Evolutionary conservation across 53 echinoderm and acorn worm genomes (phyloP).

Genomic region (Mesocentrotus franciscanus): DNA sequence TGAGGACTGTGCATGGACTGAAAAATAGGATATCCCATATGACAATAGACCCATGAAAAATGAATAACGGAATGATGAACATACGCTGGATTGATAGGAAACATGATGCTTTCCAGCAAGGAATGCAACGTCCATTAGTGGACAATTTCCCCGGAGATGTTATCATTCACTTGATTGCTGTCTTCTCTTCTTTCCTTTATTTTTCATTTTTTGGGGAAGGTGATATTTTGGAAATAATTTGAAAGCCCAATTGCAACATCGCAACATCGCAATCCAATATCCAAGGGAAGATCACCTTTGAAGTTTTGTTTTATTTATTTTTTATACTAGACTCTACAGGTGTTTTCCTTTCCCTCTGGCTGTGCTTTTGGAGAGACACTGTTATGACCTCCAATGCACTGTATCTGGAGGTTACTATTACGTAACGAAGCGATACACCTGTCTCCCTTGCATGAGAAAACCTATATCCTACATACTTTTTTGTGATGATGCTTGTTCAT

Average conservation of each 20-base stretch:
- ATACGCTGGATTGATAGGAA: background rate
- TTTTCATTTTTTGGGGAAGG: background rate
- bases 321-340: background rate
- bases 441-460: background rate
- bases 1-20: background rate
- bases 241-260: too few species aligned
- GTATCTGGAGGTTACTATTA: background rate
- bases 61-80: background rate
- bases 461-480: background rate
- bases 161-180: background rate
- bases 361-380: background rate
- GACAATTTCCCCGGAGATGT: background rate
- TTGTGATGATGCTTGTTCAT: too few species aligned
- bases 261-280: too few species aligned
- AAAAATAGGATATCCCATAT: background rate
- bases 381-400: background rate
- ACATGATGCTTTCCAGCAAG: background rate
- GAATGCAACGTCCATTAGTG: slow-evolving; percentile 7
- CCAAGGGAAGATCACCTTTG: too few species aligned
- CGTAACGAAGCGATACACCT: background rate
- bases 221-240: background rate
- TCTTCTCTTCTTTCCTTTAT: background rate
- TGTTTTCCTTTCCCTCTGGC: background rate
- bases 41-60: background rate
- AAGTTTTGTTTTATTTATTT: background rate